Conservation (phyloP, 2,797 vertebrate genomes). For the Molossus alvarezi region DNA sequence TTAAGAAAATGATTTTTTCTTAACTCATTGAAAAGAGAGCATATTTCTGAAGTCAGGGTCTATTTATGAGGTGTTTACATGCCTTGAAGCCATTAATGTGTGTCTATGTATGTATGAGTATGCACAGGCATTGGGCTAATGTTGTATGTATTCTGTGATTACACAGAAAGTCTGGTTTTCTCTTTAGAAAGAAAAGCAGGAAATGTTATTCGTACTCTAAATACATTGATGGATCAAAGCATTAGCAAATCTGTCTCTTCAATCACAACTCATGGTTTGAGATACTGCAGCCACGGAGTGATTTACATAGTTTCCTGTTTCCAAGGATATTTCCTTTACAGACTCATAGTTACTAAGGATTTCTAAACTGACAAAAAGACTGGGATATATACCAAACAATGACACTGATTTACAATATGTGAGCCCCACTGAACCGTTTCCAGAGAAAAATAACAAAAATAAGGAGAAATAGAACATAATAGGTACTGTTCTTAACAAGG, state of each 20-base stretch:
- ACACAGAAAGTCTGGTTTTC: slow-evolving; percentile 76
- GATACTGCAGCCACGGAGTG: slow-evolving; percentile 67
- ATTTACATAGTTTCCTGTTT: slow-evolving; percentile 73
- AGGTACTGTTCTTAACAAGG: background rate
- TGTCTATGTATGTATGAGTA: background rate
- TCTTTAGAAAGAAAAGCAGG: slow-evolving; percentile 76
- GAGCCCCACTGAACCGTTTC: background rate
- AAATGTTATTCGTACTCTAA: slow-evolving; percentile 75
- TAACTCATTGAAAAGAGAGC: slow-evolving; percentile 53
- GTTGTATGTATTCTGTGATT: slow-evolving; percentile 68
- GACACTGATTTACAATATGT: slow-evolving; percentile 19
- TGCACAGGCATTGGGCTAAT: background rate
- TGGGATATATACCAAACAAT: background rate
- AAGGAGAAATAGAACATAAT: background rate
- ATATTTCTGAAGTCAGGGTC: slow-evolving; percentile 13
- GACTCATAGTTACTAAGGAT: slow-evolving; percentile 23
- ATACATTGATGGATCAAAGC: slow-evolving; percentile 76
- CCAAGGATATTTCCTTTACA: slow-evolving; percentile 66
- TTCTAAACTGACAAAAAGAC: slow-evolving; percentile 69
- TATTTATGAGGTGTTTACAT: slow-evolving; percentile 73
- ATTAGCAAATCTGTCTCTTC: slow-evolving; percentile 78
- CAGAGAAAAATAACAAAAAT: slow-evolving; percentile 28
- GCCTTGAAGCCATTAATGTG: slow-evolving; percentile 58
- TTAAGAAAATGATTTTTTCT: slow-evolving; percentile 36
- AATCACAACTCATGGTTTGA: slow-evolving; percentile 75